phyloP scores from a whole-genome alignment of 2,113 vertebrate species.

The Uropsilus gracilis region DNA sequence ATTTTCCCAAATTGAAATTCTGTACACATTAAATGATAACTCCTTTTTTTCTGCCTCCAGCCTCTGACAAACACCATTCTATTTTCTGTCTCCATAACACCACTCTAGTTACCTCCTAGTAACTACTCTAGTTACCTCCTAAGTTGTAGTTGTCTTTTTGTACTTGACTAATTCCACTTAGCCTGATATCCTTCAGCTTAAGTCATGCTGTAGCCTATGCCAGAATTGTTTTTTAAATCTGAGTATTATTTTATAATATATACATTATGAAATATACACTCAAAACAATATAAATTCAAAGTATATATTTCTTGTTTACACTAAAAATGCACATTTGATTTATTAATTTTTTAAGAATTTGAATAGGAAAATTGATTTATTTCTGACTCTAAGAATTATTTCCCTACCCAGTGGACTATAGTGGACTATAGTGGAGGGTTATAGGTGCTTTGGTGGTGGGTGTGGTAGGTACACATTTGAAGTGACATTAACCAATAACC shows the following conservation, averaged over 20 bases:
- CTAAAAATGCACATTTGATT: not conserved
- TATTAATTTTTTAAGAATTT: conserved; percentile 20
- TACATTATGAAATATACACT: too few species aligned
- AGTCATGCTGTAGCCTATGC: not conserved
- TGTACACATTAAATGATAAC: not conserved
- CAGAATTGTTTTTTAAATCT: not conserved
- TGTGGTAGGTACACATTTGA: too few species aligned
- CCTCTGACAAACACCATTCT: not conserved
- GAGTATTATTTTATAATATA: not conserved
- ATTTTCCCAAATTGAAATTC: conserved; percentile 6
- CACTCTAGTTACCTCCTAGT: not conserved
- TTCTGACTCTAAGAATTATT: conserved; percentile 37
- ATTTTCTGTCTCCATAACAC: not conserved
- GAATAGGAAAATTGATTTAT: not conserved
- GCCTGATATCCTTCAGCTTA: not conserved
- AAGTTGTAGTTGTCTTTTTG: not conserved
- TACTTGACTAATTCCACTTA: not conserved
- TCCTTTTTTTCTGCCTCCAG: not conserved
- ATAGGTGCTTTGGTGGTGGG: too few species aligned
- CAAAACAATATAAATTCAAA: too few species aligned
- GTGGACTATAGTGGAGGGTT: too few species aligned
- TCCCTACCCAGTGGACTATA: too few species aligned
- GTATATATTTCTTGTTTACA: not conserved
- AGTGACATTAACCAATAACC: too few species aligned
- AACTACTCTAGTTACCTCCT: not conserved